Evolutionary conservation across 2,888 invertebrate species (phyloP).

Genomic region (Thecophora atra): DNA sequence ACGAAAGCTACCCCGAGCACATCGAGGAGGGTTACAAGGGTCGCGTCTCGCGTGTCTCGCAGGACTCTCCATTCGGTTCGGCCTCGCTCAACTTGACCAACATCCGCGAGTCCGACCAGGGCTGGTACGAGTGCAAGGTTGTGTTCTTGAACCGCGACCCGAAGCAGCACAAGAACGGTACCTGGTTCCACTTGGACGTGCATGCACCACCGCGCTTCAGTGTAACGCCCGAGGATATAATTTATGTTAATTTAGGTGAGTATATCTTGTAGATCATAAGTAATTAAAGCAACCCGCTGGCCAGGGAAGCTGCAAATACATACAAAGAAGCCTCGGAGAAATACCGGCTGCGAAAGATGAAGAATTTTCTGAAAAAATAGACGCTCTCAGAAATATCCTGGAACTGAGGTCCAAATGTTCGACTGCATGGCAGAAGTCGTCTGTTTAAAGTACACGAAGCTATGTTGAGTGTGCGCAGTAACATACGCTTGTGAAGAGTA

Average conservation of each 20-base stretch:
- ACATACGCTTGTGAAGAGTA: too few relatives aligned
- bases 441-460: too few relatives aligned
- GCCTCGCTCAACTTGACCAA: constrained; percentile 96
- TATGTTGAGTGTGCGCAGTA: too few relatives aligned
- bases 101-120: constrained; percentile 92
- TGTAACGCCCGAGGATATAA: constrained; percentile 94
- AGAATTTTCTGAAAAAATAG: too few relatives aligned
- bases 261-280: constrained; percentile 35
- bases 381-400: too few relatives aligned
- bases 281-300: too few relatives aligned
- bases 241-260: constrained; percentile 90
- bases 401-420: too few relatives aligned
- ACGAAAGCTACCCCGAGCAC: constrained; percentile 97
- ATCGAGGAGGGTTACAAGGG: constrained; percentile 94
- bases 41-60: constrained; percentile 87
- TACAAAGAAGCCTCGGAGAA: too few relatives aligned
- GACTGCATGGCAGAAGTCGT: too few relatives aligned
- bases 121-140: constrained; percentile 97
- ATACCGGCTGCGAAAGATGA: too few relatives aligned
- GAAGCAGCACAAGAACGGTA: constrained; percentile 92
- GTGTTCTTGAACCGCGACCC: constrained; percentile 95
- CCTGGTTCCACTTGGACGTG: constrained; percentile 98
- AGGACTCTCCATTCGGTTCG: constrained; percentile 87
- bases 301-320: too few relatives aligned
- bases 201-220: constrained; percentile 96